phyloP scores from a whole-genome alignment of 2,888 invertebrate genomes.

The Crocallis elinguaria region DNA sequence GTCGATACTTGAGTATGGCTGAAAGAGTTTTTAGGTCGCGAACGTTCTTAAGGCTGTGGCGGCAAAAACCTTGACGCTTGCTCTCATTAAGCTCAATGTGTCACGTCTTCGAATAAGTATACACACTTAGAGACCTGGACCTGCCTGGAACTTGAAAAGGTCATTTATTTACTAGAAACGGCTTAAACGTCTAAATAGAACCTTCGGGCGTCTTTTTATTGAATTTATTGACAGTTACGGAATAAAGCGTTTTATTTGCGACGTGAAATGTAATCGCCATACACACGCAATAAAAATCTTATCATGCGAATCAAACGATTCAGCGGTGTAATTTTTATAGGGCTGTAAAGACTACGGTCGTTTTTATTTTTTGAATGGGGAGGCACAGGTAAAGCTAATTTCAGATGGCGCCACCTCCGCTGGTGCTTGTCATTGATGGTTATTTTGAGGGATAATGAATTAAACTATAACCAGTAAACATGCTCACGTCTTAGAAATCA shows the following conservation, averaged over 20 bases:
- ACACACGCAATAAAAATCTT: conserved; percentile 61
- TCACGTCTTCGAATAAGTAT: conserved; percentile 52
- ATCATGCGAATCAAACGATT: conserved; percentile 65
- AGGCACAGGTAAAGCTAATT: too few species aligned
- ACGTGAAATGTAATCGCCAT: conserved; percentile 52
- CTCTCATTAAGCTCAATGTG: conserved; percentile 61
- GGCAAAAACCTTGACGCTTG: conserved; percentile 48
- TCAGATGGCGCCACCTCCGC: too few species aligned
- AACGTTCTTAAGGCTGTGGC: conserved; percentile 62
- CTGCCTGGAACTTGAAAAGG: conserved; percentile 23
- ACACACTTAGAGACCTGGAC: conserved; percentile 36
- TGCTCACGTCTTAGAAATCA: too few species aligned
- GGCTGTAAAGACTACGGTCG: conserved; percentile 60
- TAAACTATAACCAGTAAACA: too few species aligned
- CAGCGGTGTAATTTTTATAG: conserved; percentile 66
- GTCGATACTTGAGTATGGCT: conserved; percentile 64
- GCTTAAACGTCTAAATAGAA: conserved; percentile 15
- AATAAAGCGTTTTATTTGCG: conserved; percentile 43
- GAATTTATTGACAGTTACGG: conserved; percentile 21
- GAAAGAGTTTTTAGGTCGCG: conserved; percentile 71
- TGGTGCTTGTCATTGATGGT: too few species aligned
- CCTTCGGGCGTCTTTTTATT: conserved; percentile 11
- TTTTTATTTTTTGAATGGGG: conserved; percentile 48
- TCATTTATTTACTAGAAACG: conserved; percentile 1
- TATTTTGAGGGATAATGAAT: too few species aligned